Evolutionary conservation across 2,113 vertebrate species (phyloP).

Genomic region (Psilopogon haemacephalus): DNA sequence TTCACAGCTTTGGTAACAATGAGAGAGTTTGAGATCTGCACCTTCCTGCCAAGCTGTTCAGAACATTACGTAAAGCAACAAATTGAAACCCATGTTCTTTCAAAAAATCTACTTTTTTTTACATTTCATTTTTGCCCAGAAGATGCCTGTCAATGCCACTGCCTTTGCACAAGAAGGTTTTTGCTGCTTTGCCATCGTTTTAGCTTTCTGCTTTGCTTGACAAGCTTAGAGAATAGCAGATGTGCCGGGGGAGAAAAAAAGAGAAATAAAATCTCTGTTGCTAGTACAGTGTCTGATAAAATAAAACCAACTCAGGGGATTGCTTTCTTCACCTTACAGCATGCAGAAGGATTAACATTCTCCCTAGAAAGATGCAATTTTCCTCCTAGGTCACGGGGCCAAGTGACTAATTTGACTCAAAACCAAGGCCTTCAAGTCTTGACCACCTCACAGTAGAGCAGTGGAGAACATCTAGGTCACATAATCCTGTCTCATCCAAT

Average conservation of each 20-base stretch:
- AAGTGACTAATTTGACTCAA: neutral
- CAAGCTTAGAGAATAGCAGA: neutral
- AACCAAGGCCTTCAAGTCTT: neutral
- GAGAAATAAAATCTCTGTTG: neutral
- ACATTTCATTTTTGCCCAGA: neutral
- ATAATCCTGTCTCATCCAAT: slow-evolving; percentile 17
- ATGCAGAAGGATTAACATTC: neutral
- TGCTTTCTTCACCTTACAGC: neutral
- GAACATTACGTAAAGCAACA: slow-evolving; percentile 1
- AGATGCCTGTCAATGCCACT: neutral
- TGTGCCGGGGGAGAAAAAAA: neutral
- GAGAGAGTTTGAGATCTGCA: neutral
- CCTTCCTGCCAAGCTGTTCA: neutral
- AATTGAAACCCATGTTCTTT: neutral
- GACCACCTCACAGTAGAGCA: neutral
- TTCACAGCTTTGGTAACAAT: neutral
- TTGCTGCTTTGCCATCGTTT: neutral
- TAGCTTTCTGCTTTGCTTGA: neutral
- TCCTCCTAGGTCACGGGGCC: neutral
- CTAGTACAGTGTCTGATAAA: neutral
- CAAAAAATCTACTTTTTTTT: slow-evolving; percentile 40
- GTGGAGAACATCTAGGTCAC: slow-evolving; percentile 35
- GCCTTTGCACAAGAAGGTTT: neutral
- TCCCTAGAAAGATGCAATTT: neutral
- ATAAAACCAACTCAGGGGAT: neutral